Base-by-base conservation (phyloP, 2,888 invertebrate genomes). In the Lasius platythorax region DNA sequence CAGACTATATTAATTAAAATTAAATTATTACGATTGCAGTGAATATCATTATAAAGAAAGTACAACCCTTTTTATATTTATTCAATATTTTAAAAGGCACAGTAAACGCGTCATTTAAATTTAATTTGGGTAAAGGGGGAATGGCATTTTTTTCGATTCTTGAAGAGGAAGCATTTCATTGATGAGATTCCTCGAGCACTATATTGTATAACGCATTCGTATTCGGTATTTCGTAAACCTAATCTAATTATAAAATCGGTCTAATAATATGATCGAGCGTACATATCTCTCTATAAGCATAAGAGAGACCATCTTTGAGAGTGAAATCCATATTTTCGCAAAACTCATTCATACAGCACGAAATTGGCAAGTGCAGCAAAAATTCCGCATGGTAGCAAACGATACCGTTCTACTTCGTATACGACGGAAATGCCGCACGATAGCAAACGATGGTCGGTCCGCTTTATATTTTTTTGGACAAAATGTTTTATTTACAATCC, bases 301-400 rank as follows among this genome's bases (percentile, higher is more conserved):
- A 2, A 81, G 12, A 3, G 23, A 73, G 12, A 81, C 40, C 2
- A 40, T 79, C 61, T 79, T 61, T 15, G 46, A 50, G 18, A 61
- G 61, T 23, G 12, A 4, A 33, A 46, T 79, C 33, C 43, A 61
- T 74, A 81, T 81, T 74, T 81, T 23, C 8, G 18, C 23, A 37
- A 73, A 73, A 73, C 12, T 73, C 79, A 79, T 61, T 79, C 74
- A 72, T 74, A 61, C 18, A 50, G 23, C 8, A 61, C 46, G 23
- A 6, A 74, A 81, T 81, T 81, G 79, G 75, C 79, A 73, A 74
- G 74, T 81, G 75, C 28, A 37, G 33, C 46, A 61, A 28, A 74
- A 81, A 81, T 81, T 74, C 61, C 79, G 33, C 61, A 50, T 74
- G 18, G 46, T 73, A 73, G 74, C 58, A 56, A 61, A 72, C 58